Evolutionary conservation across 2,888 invertebrate genomes (phyloP), one percentile per base, ranked within the genome.

Genomic region (Drosophila macrospina): DNA sequence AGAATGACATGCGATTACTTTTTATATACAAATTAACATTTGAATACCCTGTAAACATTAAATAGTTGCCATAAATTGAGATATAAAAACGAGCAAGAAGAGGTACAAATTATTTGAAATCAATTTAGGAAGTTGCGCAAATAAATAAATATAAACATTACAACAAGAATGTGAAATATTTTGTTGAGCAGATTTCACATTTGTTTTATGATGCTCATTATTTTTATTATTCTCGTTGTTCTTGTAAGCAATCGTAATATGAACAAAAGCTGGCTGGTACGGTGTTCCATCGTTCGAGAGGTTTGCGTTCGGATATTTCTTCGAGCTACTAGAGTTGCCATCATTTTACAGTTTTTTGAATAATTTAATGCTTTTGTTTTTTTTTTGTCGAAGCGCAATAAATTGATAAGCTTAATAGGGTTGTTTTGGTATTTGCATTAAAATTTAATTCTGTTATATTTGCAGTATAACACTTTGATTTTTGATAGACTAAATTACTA

Each of bases 131-230:
- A 15, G 15, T 32, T 34, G 32, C 30, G 26, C 32, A 50, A 47
- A 57, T 34, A 32, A 55, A 24, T 30, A 15, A 20, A 20, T 20
- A 20, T 32, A 44, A 34, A 56, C 44, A 57, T 36, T 39, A 11
- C 7, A 24, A 2, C 28, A 16, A 34, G 48, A 66, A 70, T 70
- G 59, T 59, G n/a, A 65, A 67, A 16, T 67, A 66, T 59, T 34
- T 54, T 7, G n/a, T 16, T 28, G 4, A 36, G 7, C 32, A 42
- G 8, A 65, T 54, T 61, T 13, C 10, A 26, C 32, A 34, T 24
- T 11, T 4, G 13, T 39, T 32, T 26, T 20, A 32, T 32, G 13
- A 16, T 30, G 16, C 11, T 20, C 10, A 5, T 1, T 34, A 8
- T 28, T 39, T 26, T 15, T 20, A 20, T 41, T 20, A 11, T 20